Conservation (phyloP, 2,888 invertebrate species). For the Drosophila paramelanica region DNA sequence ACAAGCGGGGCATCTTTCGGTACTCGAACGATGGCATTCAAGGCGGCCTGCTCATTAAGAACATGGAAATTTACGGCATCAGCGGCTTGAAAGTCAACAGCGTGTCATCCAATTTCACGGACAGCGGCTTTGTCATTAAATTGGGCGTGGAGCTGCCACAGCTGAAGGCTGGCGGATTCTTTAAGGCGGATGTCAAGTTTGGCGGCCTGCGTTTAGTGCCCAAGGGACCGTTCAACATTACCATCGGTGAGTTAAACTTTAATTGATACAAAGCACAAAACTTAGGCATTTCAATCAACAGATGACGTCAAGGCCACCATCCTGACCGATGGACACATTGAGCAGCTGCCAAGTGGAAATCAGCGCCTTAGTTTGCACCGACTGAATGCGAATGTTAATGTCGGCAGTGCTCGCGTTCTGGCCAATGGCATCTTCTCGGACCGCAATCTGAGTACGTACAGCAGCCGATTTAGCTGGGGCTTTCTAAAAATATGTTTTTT, state of each 20-base stretch:
- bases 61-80: slow-evolving; percentile 86
- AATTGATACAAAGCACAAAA: neutral
- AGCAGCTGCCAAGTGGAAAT: slow-evolving; percentile 66
- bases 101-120: slow-evolving; percentile 86
- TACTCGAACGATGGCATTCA: slow-evolving; percentile 83
- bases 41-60: slow-evolving; percentile 82
- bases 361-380: slow-evolving; percentile 77
- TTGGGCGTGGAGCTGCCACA: slow-evolving; percentile 87
- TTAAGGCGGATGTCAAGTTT: slow-evolving; percentile 88
- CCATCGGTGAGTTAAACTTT: slow-evolving; percentile 86
- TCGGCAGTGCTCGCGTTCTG: slow-evolving; percentile 77
- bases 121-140: slow-evolving; percentile 87
- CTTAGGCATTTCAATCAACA: slow-evolving; percentile 25
- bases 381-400: slow-evolving; percentile 79
- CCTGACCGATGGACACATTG: slow-evolving; percentile 80
- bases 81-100: slow-evolving; percentile 86
- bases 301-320: slow-evolving; percentile 79
- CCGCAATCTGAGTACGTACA: slow-evolving; percentile 80
- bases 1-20: slow-evolving; percentile 82
- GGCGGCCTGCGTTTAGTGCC: slow-evolving; percentile 88
- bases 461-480: accelerated
- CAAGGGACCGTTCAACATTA: slow-evolving; percentile 87
- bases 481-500: neutral
- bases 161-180: slow-evolving; percentile 87
- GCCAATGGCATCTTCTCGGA: slow-evolving; percentile 84